Conservation (phyloP, 2,888 invertebrate genomes). For the Dicroscelio sp. region DNA sequence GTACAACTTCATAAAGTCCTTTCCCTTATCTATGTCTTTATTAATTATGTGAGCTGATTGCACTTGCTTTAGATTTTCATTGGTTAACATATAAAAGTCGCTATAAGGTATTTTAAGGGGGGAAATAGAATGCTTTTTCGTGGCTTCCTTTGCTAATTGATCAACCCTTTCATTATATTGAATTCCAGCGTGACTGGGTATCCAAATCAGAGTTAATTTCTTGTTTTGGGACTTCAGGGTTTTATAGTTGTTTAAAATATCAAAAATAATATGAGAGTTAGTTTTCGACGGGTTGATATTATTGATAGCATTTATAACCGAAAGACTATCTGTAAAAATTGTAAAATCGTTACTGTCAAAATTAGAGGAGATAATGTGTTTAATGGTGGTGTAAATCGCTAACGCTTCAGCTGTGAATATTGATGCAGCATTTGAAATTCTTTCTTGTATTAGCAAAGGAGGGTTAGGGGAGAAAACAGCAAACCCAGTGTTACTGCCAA, state of each 20-base stretch:
- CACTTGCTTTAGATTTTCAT: too few relatives aligned
- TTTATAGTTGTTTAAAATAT: background rate
- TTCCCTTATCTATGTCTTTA: background rate
- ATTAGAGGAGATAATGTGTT: background rate
- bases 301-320: too few relatives aligned
- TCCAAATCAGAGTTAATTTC: background rate
- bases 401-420: constrained; percentile 35
- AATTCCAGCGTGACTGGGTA: constrained; percentile 9
- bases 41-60: too few relatives aligned
- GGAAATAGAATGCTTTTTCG: too few relatives aligned
- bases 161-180: background rate
- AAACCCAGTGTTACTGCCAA: background rate
- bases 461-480: background rate
- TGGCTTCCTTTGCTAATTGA: background rate
- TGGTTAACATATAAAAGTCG: too few relatives aligned
- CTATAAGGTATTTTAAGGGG: too few relatives aligned
- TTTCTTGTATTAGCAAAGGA: background rate
- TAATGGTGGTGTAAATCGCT: background rate
- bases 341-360: background rate
- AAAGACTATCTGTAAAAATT: constrained; percentile 22
- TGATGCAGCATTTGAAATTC: background rate
- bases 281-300: background rate
- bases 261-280: background rate
- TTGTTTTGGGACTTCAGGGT: background rate
- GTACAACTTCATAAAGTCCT: background rate